Base-by-base conservation (phyloP, 30 jellyfish, hydroid and myxozoan species). In the Pseudorhiza aurosa region DNA sequence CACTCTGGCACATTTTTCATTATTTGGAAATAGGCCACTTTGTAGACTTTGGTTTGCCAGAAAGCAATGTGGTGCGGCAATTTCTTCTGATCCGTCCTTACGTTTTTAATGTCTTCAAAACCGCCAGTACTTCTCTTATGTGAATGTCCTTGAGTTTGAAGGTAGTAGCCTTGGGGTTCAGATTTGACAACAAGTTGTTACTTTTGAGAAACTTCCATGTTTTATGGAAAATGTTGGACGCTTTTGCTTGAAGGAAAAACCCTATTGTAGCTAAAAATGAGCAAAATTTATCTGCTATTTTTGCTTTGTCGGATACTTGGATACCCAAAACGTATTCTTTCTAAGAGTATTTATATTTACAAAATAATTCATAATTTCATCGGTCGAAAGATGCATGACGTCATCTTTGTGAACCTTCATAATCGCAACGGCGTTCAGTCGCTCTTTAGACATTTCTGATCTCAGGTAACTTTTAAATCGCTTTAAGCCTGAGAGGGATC, bases 361-460 rank as follows among this genome's bases (percentile, higher is more conserved):
- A 15, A 42, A 42, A 15, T 9, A 8, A 15, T 42, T 15, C 9
- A 42, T 15, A 42, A 42, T 9, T 42, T 42, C 55, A 42, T 42
- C 55, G 15, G 15, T 42, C 15, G 55, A 42, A 9, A 42, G 55
- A 8, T 15, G 9, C 55, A 42, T 42, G 55, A 42, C 55, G 10
- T 8, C 55, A 8, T 42, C 55, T 42, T 15, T 42, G 15, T 42
- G 55, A 8, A 42, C 15, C 10, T 42, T 42, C 55, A 42, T 42
- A 8, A 42, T 49, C 22, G 63, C 63, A 49, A 49, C 63, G n/a
- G 63, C 63, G n/a, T 2, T 49, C n/a, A 49, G n/a, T 49, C n/a
- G 63, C n/a, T 49, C 63, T 49, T 49, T 26, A 49, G 63, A 49
- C 63, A 49, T 49, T 49, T 49, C 10, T 12, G 55, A 49, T 49